Conservation (phyloP, 1,140 invertebrate genomes). For the Drosophila repleta region DNA sequence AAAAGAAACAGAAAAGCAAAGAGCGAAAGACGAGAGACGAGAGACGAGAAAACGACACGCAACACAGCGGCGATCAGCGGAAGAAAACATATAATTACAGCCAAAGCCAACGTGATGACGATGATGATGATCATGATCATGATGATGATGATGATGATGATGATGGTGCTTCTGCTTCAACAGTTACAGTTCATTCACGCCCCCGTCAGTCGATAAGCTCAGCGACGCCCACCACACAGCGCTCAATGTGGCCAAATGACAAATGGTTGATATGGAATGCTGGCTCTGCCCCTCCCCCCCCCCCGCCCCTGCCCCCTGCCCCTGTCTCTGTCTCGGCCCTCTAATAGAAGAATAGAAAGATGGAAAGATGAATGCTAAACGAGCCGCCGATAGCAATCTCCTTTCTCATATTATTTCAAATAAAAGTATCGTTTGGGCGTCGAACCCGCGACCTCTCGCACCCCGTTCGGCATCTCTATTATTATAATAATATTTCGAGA, state of each 20-base stretch:
- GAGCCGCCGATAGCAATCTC: conserved; percentile 19
- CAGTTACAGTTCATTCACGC: conserved; percentile 12
- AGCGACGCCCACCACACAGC: conserved; percentile 41
- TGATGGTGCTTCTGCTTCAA: neutral
- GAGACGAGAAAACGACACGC: conserved; percentile 30
- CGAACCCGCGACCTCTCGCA: neutral
- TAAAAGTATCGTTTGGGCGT: neutral
- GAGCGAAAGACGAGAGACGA: neutral
- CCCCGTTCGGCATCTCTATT: conserved; percentile 6
- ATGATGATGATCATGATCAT: conserved; percentile 1
- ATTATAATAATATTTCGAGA: conserved; percentile 72
- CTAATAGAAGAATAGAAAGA: conserved; percentile 1
- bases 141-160: conserved; percentile 2
- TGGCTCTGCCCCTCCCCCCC: neutral
- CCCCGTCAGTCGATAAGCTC: conserved; percentile 3
- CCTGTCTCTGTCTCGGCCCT: conserved; percentile 1
- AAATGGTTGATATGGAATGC: conserved; percentile 46
- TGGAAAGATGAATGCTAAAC: conserved; percentile 21
- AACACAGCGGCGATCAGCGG: conserved; percentile 19
- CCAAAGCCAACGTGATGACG: neutral
- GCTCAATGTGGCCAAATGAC: conserved; percentile 41
- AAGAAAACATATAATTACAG: conserved; percentile 36
- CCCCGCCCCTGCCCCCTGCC: neutral
- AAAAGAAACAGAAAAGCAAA: neutral
- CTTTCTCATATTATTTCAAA: conserved; percentile 3